Evolutionary conservation across 2,888 invertebrate species (phyloP).

Genomic region (Dexiosoma caninum): DNA sequence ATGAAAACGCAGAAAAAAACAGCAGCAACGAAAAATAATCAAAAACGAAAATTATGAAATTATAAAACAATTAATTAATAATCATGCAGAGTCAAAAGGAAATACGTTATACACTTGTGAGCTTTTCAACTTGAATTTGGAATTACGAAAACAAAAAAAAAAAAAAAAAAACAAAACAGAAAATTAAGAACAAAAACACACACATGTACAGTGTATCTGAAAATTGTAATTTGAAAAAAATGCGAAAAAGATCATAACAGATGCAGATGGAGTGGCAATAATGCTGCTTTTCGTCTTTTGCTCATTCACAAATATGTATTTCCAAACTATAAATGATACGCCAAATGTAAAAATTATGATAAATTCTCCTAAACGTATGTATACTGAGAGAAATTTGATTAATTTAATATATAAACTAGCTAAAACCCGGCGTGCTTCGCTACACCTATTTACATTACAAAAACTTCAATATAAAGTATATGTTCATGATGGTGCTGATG

Average conservation of each 20-base stretch:
- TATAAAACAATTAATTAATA: conserved; percentile 61
- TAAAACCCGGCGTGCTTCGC: no score
- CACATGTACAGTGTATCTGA: conserved; percentile 5
- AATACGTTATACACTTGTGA: conserved; percentile 52
- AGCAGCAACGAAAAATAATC: background rate
- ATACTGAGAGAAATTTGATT: no score
- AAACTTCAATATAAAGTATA: no score
- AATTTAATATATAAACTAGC: no score
- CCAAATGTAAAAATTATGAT: conserved; percentile 17
- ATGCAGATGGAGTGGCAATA: conserved; percentile 21
- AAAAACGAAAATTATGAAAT: conserved; percentile 49
- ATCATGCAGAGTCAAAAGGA: conserved; percentile 62
- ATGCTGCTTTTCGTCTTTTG: background rate
- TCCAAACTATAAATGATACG: conserved; percentile 20
- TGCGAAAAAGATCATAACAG: conserved; percentile 35
- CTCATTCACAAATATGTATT: no score
- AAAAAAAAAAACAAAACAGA: no score
- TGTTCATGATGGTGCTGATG: no score
- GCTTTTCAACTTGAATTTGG: conserved; percentile 60
- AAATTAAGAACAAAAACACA: conserved; percentile 22
- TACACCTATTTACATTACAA: no score
- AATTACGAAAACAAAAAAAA: no score
- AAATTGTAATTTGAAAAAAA: conserved; percentile 18
- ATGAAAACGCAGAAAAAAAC: conserved; percentile 6
- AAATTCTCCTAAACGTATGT: background rate